Evolutionary conservation across 2,797 vertebrate species (phyloP).

Genomic region (Hydrocynus forskahlii): DNA sequence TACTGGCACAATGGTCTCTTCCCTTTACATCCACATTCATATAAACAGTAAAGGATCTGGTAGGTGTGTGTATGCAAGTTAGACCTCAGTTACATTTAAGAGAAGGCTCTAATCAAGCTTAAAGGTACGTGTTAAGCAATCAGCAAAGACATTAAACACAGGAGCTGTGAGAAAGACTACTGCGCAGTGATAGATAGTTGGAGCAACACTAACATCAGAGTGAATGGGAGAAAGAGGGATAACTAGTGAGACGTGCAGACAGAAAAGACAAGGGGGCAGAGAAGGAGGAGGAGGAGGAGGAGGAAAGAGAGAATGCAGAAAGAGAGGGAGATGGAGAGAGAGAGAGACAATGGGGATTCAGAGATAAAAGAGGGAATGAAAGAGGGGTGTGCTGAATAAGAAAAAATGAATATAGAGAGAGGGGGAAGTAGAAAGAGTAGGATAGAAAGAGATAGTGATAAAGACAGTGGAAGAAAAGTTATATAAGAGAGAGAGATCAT

Average conservation of each 20-base stretch:
- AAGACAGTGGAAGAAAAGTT: not conserved
- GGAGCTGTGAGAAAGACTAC: not conserved
- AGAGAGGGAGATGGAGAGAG: not conserved
- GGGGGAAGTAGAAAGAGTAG: not conserved
- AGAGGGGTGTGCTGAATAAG: too few relatives aligned
- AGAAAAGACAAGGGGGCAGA: not conserved
- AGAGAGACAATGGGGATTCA: not conserved
- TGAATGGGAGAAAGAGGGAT: not conserved
- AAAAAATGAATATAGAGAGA: not conserved
- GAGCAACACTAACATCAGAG: not conserved
- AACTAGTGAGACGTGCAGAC: constrained; percentile 9
- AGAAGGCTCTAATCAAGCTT: constrained; percentile 55
- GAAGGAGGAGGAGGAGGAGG: not conserved
- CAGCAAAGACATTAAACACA: constrained; percentile 51
- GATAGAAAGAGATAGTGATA: not conserved
- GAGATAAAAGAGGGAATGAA: not conserved
- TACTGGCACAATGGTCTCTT: constrained; percentile 78
- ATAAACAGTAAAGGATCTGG: constrained; percentile 53
- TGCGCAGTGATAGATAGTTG: not conserved
- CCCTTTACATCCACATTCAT: constrained; percentile 57
- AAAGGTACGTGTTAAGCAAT: constrained; percentile 55
- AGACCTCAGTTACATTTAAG: constrained; percentile 54
- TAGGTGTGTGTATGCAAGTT: constrained; percentile 35
- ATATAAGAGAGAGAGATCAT: not conserved
- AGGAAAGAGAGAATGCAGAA: not conserved